Base-by-base conservation (phyloP, 2,113 vertebrate genomes). In the Hassar affinis region DNA sequence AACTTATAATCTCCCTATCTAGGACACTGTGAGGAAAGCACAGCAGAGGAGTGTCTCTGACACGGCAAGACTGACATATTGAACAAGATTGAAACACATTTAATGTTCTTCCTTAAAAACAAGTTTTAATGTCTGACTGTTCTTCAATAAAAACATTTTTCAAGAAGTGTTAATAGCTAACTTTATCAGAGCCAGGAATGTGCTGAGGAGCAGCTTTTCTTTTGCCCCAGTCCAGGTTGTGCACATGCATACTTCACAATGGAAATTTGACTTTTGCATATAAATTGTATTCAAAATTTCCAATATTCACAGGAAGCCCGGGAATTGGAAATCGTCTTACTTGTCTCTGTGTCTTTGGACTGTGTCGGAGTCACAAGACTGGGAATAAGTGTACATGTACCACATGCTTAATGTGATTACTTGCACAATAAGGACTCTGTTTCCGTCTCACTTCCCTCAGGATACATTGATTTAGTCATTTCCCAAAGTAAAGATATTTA, bases 321-420 rank as follows among this genome's bases (percentile, higher is more conserved):
- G 18, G 22, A 72, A 30, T 69, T 54, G 61, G 42, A 25, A 45
- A 17, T 52, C 62, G 33, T 14, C 33, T 62, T 45, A n/a, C 62
- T 78, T 68, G 85, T 57, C 79, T 27, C 72, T 82, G 81, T 84
- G 12, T 82, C 49, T 86, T 66, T 82, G 78, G 56, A 88, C 71
- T 81, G 61, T 78, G 61, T 76, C 77, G 74, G 33, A 88, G 90
- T 91, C 93, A 92, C 91, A 93, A 93, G 93, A 93, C 84, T 56
- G 45, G 33, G 85, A 89, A 91, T 93, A 93, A 90, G 87, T 92
- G n/a, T 86, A 92, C 92, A 91, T 91, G 86, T 84, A 85, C 90
- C 91, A 89, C 90, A 90, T 87, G 91, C 90, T 89, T 92, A 91
- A 93, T 93, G 89, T 92, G 91, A 94, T 94, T 93, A 94, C 57